Percentiles rank a stretch among this genome's conserved stretches.
These are phyloP conservation scores for Psittacus erithacus DNA, from an alignment of 2,113 vertebrate species.

Conservation along the genomic window DNA sequence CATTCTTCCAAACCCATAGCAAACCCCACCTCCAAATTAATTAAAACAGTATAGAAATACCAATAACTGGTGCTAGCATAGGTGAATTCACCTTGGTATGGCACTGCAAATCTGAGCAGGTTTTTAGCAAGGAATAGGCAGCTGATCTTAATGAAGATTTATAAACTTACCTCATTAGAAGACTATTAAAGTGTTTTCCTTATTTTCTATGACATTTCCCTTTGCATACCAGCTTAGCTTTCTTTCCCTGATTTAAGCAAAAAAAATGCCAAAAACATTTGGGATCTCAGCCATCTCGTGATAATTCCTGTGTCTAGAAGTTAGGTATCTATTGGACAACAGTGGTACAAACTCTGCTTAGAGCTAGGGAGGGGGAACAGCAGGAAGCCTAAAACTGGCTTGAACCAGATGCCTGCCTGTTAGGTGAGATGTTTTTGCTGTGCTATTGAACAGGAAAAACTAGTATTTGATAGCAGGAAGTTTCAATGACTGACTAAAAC, in stretches of 20 bases:
- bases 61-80: neutral
- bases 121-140: neutral
- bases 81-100: neutral
- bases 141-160: neutral
- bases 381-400: neutral
- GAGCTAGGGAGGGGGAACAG: neutral
- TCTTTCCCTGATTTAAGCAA: neutral
- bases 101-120: neutral
- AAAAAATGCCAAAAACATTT: neutral
- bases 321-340: neutral
- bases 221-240: neutral
- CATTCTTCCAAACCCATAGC: neutral
- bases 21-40: neutral
- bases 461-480: constrained; percentile 3
- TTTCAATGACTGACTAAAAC: neutral
- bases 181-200: neutral
- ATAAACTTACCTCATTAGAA: neutral
- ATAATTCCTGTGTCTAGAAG: neutral
- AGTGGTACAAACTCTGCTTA: neutral
- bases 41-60: neutral
- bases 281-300: neutral
- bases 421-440: neutral
- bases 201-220: neutral
- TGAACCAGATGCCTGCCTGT: neutral
- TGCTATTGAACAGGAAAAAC: constrained; percentile 30